phyloP scores from a whole-genome alignment of 2,888 invertebrate species.

The Kryphioiulus occultus region DNA sequence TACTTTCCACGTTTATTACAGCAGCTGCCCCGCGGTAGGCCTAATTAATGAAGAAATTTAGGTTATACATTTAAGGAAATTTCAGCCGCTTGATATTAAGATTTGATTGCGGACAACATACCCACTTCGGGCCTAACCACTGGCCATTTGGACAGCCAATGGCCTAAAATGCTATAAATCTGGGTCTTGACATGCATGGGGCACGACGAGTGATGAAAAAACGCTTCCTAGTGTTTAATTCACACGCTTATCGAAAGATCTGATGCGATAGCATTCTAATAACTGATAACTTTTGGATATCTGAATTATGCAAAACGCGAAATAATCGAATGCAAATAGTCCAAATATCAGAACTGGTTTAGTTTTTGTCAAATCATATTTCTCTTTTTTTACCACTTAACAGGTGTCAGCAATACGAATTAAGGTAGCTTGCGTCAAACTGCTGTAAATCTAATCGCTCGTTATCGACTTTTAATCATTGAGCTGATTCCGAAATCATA shows the following conservation, averaged over 20 bases:
- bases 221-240: not conserved
- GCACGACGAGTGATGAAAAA: not conserved
- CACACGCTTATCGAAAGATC: constrained; percentile 7
- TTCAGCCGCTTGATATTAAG: not conserved
- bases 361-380: not conserved
- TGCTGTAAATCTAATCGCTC: not conserved
- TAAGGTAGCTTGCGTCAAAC: not conserved
- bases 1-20: not conserved
- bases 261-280: not conserved
- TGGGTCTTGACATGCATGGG: constrained; percentile 4
- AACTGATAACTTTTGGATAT: not conserved
- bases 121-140: not conserved
- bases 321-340: not conserved
- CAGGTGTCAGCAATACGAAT: no score
- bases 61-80: constrained; percentile 3
- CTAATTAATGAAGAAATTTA: constrained; percentile 4
- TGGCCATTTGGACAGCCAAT: not conserved
- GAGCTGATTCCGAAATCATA: no score
- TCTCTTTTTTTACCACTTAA: not conserved
- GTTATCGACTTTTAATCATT: not conserved
- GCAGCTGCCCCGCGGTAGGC: not conserved
- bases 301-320: not conserved
- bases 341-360: not conserved
- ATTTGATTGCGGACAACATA: not conserved
- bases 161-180: constrained; percentile 20